Percentiles rank a stretch among this genome's conserved stretches.
Evolutionary conservation across 92 coral and sea anemone species (phyloP).

Genomic region (Palythoa caribaeorum): DNA sequence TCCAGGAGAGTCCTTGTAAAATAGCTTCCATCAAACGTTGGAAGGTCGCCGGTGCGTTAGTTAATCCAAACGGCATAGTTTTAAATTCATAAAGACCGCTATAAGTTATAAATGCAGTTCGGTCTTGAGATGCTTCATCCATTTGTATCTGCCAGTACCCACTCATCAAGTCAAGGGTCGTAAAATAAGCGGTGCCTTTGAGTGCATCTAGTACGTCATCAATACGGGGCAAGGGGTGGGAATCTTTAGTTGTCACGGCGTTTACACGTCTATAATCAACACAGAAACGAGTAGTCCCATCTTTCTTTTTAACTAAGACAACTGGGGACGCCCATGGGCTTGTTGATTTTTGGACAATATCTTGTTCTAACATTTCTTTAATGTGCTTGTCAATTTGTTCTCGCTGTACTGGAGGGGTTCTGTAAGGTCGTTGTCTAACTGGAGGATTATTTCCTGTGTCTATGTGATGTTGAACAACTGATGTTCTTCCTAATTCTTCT

Average conservation of each 20-base stretch:
- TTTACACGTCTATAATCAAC: constrained; percentile 1
- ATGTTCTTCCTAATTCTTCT: constrained; percentile 40
- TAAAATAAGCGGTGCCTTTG: not conserved
- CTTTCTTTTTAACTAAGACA: constrained; percentile 8
- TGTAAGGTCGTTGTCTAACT: not conserved
- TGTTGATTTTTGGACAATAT: constrained; percentile 26
- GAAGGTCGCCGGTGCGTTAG: not conserved
- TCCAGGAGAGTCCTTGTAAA: constrained; percentile 33
- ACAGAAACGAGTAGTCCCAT: constrained; percentile 18
- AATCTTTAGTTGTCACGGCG: constrained; percentile 26
- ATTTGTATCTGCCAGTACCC: not conserved
- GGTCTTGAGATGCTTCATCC: not conserved
- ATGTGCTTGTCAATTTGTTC: too few species aligned
- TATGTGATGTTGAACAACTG: constrained; percentile 23
- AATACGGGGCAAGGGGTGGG: constrained; percentile 22
- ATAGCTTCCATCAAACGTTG: not conserved
- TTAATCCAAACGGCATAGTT: not conserved
- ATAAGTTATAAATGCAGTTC: not conserved
- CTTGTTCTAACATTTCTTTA: not conserved
- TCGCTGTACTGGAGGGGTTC: too few species aligned
- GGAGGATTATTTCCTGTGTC: constrained; percentile 49
- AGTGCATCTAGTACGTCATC: not conserved
- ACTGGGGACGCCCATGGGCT: constrained; percentile 39
- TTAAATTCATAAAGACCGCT: not conserved
- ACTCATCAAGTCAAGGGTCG: not conserved